phyloP scores from a whole-genome alignment of 2,888 invertebrate species.

The Lasioglossum vierecki region DNA sequence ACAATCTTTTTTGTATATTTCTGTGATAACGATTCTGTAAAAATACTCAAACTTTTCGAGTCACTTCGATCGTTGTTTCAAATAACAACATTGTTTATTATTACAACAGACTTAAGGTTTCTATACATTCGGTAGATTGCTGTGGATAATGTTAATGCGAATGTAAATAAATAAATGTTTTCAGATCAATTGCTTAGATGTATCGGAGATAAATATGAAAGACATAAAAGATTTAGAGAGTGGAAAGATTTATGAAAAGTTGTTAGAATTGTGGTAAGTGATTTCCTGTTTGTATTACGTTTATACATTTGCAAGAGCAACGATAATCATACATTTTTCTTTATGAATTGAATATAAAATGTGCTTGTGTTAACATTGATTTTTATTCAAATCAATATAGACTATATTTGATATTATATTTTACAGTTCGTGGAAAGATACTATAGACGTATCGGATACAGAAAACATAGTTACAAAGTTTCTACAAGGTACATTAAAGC shows the following conservation, averaged over 20 bases:
- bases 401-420: constrained; percentile 13
- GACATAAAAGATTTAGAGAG: constrained; percentile 71
- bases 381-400: background rate
- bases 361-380: background rate
- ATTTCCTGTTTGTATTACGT: constrained; percentile 3
- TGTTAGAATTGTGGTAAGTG: constrained; percentile 76
- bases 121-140: background rate
- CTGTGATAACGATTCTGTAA: background rate
- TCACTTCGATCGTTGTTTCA: background rate
- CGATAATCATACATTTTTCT: background rate
- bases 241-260: constrained; percentile 70
- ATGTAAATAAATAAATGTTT: constrained; percentile 47
- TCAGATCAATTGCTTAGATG: constrained; percentile 85
- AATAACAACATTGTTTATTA: background rate
- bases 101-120: background rate
- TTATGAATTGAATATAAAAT: background rate
- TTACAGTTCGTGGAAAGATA: constrained; percentile 50
- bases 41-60: background rate
- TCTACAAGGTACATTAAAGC: constrained; percentile 49
- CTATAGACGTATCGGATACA: constrained; percentile 12
- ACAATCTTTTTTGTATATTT: background rate
- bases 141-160: background rate
- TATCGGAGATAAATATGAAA: constrained; percentile 64
- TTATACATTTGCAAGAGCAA: background rate
- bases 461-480: constrained; percentile 50